Evolutionary conservation across 2,113 vertebrate genomes (phyloP).

Genomic region (Xenopus tropicalis): DNA sequence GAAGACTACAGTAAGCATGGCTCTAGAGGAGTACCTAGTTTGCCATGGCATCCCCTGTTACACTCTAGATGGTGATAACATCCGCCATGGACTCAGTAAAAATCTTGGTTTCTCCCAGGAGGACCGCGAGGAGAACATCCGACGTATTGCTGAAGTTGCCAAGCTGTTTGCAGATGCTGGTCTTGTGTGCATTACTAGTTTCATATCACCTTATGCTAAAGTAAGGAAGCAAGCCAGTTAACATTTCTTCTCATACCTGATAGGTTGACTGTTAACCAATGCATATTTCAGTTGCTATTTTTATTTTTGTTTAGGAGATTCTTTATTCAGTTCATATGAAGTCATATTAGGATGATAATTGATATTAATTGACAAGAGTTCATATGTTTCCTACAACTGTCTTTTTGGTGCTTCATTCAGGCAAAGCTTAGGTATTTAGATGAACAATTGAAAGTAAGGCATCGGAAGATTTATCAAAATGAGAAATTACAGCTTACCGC

Average conservation of each 20-base stretch:
- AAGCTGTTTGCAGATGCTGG: conserved; percentile 95
- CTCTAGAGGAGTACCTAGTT: conserved; percentile 92
- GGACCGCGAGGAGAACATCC: conserved; percentile 94
- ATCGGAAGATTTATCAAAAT: no score
- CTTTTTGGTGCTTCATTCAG: no score
- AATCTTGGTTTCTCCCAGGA: conserved; percentile 94
- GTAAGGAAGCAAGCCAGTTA: conserved; percentile 58
- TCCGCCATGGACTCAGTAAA: conserved; percentile 94
- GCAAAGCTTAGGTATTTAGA: no score
- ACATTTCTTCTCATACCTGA: neutral
- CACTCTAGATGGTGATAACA: conserved; percentile 94
- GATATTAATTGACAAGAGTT: no score
- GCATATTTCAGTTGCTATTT: no score
- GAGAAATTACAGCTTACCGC: no score
- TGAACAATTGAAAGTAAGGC: no score
- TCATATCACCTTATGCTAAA: conserved; percentile 93
- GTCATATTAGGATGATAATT: no score
- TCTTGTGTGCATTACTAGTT: conserved; percentile 92
- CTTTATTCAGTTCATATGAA: no score
- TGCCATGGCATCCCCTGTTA: conserved; percentile 97
- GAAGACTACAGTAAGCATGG: conserved; percentile 98
- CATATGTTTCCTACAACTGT: no score
- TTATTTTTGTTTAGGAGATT: no score
- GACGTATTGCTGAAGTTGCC: conserved; percentile 94
- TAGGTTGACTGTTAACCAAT: no score